Evolutionary conservation across 2,888 invertebrate species (phyloP), one percentile per base, ranked within the genome.

Genomic region (Ichneumoninae sp.): DNA sequence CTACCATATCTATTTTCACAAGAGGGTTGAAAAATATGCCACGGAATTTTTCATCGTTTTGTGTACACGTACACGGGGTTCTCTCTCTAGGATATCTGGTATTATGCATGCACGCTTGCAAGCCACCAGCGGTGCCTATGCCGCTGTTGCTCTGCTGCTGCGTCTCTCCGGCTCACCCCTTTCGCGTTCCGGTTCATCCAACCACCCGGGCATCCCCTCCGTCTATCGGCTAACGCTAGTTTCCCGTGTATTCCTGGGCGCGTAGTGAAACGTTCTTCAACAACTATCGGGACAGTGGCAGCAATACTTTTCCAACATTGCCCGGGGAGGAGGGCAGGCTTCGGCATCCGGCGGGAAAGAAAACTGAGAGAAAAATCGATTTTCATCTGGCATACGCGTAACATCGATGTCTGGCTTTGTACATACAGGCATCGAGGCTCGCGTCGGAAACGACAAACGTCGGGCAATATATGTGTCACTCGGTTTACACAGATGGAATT

Each of bases 71-170:
- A 44, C 44, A 26, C 52, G 62, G 47, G 30, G 33, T 22, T 60
- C 71, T 40, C 54, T n/a, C 66, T 44, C 3, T 30, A 33, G 69
- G 72, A 78, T 82, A 78, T 74, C 62, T 79, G 78, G 72, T 82
- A 78, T 78, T 74, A 82, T 82, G 77, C 78, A 82, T 82, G 78
- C 82, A 74, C 74, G 78, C 77, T 78, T 74, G 60, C 40, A 26
- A 60, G 50, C 40, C 62, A 69, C 72, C 22, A 22, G 68, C 30
- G 33, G 10, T 36, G 44, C 16, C n/a, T 30, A 33, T 40, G 33
- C 57, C 36, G 60, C 22, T 47, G 54, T 68, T 69, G 57, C 66
- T 68, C 26, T 40, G 77, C 60, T 47, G n/a, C 68, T 50, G 71
- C 50, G n/a, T 47, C 22, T 66, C 69, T 72, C 13, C 40, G 16